Conservation (phyloP, 2,888 invertebrate genomes). For the Leucozona laternaria region DNA sequence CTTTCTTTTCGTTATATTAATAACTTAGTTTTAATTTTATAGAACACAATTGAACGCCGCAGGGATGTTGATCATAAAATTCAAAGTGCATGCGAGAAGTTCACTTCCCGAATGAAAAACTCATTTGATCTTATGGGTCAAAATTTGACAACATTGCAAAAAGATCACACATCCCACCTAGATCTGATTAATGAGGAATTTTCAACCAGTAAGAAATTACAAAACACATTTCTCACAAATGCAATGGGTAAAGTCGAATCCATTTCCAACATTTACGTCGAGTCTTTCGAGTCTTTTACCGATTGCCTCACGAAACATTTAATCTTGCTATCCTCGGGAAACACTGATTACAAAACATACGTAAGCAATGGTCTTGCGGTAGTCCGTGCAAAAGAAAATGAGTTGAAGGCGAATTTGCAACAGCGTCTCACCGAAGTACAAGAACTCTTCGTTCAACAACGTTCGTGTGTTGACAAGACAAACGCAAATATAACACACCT, state of each 20-base stretch:
- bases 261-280: constrained; percentile 77
- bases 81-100: constrained; percentile 80
- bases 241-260: constrained; percentile 78
- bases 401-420: constrained; percentile 77
- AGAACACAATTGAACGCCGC: constrained; percentile 82
- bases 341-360: constrained; percentile 76
- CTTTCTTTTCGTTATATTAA: not conserved
- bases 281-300: constrained; percentile 76
- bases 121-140: constrained; percentile 80
- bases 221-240: constrained; percentile 78
- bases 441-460: constrained; percentile 78
- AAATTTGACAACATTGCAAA: constrained; percentile 78
- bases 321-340: constrained; percentile 71
- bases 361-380: constrained; percentile 77
- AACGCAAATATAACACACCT: constrained; percentile 77
- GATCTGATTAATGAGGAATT: constrained; percentile 80
- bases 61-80: constrained; percentile 81
- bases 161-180: constrained; percentile 78
- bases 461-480: constrained; percentile 73
- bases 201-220: constrained; percentile 78
- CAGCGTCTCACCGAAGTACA: constrained; percentile 77
- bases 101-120: constrained; percentile 80
- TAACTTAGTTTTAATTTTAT: not conserved
- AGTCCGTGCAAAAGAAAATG: constrained; percentile 77
- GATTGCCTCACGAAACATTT: constrained; percentile 77